Evolutionary conservation across 2,888 invertebrate genomes (phyloP), one percentile per base, ranked within the genome.

Genomic region (Ectemnius continuus): DNA sequence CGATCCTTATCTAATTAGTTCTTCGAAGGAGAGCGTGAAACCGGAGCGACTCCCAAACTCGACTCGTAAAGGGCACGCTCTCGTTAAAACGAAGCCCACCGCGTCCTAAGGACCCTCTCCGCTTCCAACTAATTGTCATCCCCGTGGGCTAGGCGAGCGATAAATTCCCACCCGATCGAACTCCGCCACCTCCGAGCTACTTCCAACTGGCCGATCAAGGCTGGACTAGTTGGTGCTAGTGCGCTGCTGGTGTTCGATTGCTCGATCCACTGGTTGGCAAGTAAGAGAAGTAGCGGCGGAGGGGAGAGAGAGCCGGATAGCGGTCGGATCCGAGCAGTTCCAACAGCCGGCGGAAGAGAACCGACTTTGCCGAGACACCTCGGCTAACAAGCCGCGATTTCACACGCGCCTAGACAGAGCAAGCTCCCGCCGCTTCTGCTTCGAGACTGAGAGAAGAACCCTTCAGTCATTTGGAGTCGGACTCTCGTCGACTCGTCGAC

Each of bases 1-100:
- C 67, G 68, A 75, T 74, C 74, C 74, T 79, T 81, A 76, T 82
- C 84, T 84, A 83, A 83, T 83, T 83, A 84, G 74, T 84, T 14
- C 16, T 68, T 67, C 75, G 75, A 61, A 57, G 65, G 70, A 67
- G 59, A 83, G 79, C 72, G 72, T 76, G 84, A 79, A 83, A 83
- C 65, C 75, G 67, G 68, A 71, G 78, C 73, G 68, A 71, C 66
- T 73, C 65, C 16, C 72, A 56, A 75, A 79, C 76, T 76, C 68
- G 59, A 70, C 71, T 83, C 75, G 79, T 75, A 81, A 79, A 75
- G 76, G 79, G 65, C 56, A 72, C 48, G 68, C 65, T 77, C 83
- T 70, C 62, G 73, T 74, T 77, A 73, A 83, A 83, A 76, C 73
- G 70, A 47, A 59, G 75, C 75, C 79, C 76, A 28, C 66, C 46